These are phyloP conservation scores for Tipula confusa DNA, from an alignment of 2,888 invertebrate species.

Conservation along the genomic window DNA sequence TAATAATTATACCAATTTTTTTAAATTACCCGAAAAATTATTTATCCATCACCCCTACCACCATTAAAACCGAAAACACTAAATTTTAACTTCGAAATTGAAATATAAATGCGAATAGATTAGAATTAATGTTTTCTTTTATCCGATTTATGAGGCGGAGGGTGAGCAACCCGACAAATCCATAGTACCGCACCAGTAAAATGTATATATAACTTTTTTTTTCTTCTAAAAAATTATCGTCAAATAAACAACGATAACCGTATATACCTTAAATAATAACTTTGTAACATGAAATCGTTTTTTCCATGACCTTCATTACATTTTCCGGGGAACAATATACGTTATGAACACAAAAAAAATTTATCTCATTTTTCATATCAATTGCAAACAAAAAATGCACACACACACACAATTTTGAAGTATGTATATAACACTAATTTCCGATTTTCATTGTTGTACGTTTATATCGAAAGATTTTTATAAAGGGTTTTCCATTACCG, in stretches of 20 bases:
- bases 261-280: background rate
- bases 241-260: background rate
- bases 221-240: background rate
- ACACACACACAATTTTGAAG: background rate
- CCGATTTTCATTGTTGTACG: background rate
- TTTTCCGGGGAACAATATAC: background rate
- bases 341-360: background rate
- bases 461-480: background rate
- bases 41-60: too few species aligned
- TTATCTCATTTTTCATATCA: conserved; percentile 3
- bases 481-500: too few species aligned
- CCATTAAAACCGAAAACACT: too few species aligned
- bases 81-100: background rate
- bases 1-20: background rate
- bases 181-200: background rate
- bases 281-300: background rate
- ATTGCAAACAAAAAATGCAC: too few species aligned
- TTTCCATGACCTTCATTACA: background rate
- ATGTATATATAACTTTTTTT: background rate
- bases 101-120: background rate
- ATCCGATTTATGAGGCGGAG: too few species aligned
- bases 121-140: too few species aligned
- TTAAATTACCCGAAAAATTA: too few species aligned
- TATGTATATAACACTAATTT: background rate
- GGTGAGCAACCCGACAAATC: background rate